Conservation (phyloP, 2,113 vertebrate genomes). For the Sclerurus mexicanus region DNA sequence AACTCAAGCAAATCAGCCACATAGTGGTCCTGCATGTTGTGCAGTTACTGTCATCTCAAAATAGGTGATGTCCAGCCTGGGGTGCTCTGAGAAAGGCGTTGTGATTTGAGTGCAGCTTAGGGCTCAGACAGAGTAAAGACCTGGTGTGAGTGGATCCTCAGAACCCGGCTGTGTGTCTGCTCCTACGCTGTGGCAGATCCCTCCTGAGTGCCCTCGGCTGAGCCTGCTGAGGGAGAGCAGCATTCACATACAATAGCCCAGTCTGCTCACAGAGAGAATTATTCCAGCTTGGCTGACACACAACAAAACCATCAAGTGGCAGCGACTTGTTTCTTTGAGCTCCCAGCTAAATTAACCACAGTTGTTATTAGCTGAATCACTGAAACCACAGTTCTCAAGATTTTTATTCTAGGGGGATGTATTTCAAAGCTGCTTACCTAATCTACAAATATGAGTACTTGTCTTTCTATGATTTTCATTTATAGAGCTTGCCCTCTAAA, state of each 20-base stretch:
- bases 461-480: not conserved
- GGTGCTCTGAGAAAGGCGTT: not conserved
- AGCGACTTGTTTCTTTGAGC: not conserved
- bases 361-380: not conserved
- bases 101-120: not conserved
- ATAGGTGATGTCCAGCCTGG: not conserved
- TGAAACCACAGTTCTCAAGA: not conserved
- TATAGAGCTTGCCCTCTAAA: not conserved
- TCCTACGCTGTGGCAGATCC: not conserved
- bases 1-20: not conserved
- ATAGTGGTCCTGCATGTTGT: not conserved
- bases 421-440: not conserved
- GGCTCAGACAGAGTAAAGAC: not conserved
- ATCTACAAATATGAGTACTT: not conserved
- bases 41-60: not conserved
- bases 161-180: not conserved
- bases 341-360: not conserved
- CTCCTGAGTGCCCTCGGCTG: not conserved
- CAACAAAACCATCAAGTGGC: not conserved
- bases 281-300: not conserved
- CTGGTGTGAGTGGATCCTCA: not conserved
- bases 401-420: not conserved
- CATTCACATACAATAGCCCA: not conserved
- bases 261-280: not conserved
- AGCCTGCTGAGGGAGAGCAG: not conserved